Conservation (phyloP, 2,113 vertebrate species). For the Lagopus leucura region DNA sequence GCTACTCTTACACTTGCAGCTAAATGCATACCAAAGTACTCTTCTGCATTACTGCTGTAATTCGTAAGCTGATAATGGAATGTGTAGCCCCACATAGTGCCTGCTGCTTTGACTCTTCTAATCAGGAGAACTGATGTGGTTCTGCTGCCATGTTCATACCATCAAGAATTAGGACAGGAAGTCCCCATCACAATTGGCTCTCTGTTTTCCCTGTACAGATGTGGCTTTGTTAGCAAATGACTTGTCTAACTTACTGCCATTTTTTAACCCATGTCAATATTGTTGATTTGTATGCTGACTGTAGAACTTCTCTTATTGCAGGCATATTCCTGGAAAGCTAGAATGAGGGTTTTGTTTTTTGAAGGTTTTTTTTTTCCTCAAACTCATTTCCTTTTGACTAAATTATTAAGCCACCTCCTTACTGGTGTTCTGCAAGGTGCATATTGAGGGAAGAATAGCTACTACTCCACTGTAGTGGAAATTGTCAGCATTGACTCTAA, state of each 20-base stretch:
- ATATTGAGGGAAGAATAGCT: background rate
- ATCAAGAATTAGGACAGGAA: background rate
- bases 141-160: rapidly evolving
- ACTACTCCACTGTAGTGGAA: background rate
- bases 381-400: background rate
- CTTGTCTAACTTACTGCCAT: background rate
- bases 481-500: background rate
- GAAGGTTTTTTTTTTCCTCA: background rate
- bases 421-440: rapidly evolving
- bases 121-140: background rate
- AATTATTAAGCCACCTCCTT: background rate
- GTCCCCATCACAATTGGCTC: background rate
- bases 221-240: background rate
- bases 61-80: background rate
- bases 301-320: background rate
- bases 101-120: rapidly evolving
- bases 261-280: background rate
- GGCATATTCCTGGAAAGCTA: background rate
- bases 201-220: background rate
- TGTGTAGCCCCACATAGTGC: rapidly evolving
- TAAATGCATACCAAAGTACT: rapidly evolving
- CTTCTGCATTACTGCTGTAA: background rate
- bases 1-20: rapidly evolving
- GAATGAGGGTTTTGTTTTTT: background rate
- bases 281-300: background rate